Evolutionary conservation across 2,888 invertebrate genomes (phyloP).

Genomic region (Galerucella calmariensis): DNA sequence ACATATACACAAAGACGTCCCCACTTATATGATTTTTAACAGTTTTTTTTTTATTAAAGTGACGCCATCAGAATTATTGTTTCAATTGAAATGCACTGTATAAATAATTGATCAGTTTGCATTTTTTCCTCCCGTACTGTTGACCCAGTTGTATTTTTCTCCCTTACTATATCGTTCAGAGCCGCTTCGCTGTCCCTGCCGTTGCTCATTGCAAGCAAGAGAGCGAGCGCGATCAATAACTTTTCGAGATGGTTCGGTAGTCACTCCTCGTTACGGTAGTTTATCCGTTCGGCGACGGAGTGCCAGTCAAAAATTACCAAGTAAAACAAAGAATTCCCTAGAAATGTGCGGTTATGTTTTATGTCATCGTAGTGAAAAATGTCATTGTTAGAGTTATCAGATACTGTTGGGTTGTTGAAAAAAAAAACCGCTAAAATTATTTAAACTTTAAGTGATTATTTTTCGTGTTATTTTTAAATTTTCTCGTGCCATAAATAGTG

Average conservation of each 20-base stretch:
- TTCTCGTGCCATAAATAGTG: neutral
- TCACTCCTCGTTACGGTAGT: slow-evolving; percentile 35
- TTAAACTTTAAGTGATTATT: neutral
- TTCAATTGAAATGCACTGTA: no score
- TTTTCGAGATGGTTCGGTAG: slow-evolving; percentile 33
- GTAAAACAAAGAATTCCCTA: slow-evolving; percentile 34
- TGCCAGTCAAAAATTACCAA: slow-evolving; percentile 31
- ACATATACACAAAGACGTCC: no score
- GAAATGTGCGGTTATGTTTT: slow-evolving; percentile 37
- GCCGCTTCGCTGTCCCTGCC: slow-evolving; percentile 29
- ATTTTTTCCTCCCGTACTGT: slow-evolving; percentile 17
- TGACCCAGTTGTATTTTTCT: slow-evolving; percentile 25
- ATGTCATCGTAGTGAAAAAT: slow-evolving; percentile 25
- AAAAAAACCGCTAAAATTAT: neutral
- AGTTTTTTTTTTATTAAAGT: no score
- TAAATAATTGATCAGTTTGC: neutral
- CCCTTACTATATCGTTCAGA: slow-evolving; percentile 23
- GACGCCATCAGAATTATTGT: no score
- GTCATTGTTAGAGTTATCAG: slow-evolving; percentile 26
- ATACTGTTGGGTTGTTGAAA: slow-evolving; percentile 8
- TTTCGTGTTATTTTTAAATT: slow-evolving; percentile 4
- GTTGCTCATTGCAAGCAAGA: slow-evolving; percentile 28
- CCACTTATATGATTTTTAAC: no score
- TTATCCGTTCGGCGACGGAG: slow-evolving; percentile 29
- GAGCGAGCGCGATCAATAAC: slow-evolving; percentile 31